These are phyloP conservation scores for Psephotus haematonotus DNA, from an alignment of 2,113 vertebrate genomes.

Conservation along the genomic window DNA sequence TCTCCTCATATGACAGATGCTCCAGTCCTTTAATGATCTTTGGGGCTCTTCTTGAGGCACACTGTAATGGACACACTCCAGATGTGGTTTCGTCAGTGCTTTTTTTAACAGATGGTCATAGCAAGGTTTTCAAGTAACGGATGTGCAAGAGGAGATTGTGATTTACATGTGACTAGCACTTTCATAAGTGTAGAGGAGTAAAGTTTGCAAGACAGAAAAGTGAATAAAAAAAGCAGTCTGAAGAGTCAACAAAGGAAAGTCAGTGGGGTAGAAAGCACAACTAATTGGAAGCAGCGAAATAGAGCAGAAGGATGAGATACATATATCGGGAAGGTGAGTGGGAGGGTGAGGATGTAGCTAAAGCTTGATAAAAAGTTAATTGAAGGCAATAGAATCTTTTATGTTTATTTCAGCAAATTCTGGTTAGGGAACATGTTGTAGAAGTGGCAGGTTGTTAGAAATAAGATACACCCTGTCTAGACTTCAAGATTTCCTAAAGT, in stretches of 20 bases:
- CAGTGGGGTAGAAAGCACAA: not conserved
- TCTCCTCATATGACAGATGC: not conserved
- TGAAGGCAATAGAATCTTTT: conserved; percentile 35
- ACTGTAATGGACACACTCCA: not conserved
- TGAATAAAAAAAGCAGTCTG: not conserved
- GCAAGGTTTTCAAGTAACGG: not conserved
- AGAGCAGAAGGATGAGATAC: conserved; percentile 25
- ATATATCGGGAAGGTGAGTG: conserved; percentile 28
- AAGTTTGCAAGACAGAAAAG: not conserved
- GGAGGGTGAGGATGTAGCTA: conserved; percentile 35
- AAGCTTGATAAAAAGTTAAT: conserved; percentile 26
- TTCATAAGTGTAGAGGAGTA: not conserved
- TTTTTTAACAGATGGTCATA: not conserved
- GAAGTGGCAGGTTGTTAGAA: conserved; percentile 21
- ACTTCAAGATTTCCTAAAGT: not conserved
- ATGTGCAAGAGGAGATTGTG: not conserved
- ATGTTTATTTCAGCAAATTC: conserved; percentile 35
- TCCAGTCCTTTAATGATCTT: not conserved
- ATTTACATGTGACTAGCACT: not conserved
- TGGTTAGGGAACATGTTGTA: not conserved
- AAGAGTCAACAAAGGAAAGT: not conserved
- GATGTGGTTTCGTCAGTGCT: not conserved
- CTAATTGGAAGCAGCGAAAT: conserved; percentile 11
- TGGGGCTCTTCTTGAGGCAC: not conserved
- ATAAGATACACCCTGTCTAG: not conserved